Conservation (phyloP, 2,797 vertebrate genomes). For the Pempheris klunzingeri region DNA sequence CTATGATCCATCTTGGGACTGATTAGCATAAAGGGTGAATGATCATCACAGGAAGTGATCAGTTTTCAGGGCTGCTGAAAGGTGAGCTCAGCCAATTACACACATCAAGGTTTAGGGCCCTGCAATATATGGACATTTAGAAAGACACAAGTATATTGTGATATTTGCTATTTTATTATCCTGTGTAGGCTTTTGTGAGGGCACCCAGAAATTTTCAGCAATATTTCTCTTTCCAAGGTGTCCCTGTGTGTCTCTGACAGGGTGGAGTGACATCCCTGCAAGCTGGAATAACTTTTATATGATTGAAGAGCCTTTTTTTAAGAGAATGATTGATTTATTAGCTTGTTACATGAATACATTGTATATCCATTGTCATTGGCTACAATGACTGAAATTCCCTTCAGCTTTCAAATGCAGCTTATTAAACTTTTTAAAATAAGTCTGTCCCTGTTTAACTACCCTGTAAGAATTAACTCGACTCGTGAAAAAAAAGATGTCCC, state of each 20-base stretch:
- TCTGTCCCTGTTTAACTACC: conserved; percentile 37
- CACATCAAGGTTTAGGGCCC: no score
- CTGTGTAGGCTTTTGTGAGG: no score
- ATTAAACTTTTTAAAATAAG: conserved; percentile 33
- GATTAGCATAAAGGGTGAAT: no score
- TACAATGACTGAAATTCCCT: conserved; percentile 43
- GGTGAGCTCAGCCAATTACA: no score
- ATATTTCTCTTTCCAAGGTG: not conserved
- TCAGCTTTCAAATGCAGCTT: conserved; percentile 31
- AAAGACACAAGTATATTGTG: not conserved
- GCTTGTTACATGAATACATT: conserved; percentile 43
- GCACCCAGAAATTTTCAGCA: not conserved
- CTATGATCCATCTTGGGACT: no score
- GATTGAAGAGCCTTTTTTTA: conserved; percentile 31
- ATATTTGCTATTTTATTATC: not conserved
- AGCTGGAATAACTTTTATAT: conserved; percentile 15
- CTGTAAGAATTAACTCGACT: conserved; percentile 16
- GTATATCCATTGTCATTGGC: conserved; percentile 16
- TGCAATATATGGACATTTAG: not conserved
- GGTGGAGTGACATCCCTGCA: conserved; percentile 8
- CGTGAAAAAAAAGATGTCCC: conserved; percentile 73
- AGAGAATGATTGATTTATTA: conserved; percentile 51
- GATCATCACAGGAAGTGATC: no score
- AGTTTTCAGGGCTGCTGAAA: no score
- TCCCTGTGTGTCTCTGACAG: conserved; percentile 17